Evolutionary conservation across 2,888 invertebrate genomes (phyloP).

Genomic region (Euzophera pinguis): DNA sequence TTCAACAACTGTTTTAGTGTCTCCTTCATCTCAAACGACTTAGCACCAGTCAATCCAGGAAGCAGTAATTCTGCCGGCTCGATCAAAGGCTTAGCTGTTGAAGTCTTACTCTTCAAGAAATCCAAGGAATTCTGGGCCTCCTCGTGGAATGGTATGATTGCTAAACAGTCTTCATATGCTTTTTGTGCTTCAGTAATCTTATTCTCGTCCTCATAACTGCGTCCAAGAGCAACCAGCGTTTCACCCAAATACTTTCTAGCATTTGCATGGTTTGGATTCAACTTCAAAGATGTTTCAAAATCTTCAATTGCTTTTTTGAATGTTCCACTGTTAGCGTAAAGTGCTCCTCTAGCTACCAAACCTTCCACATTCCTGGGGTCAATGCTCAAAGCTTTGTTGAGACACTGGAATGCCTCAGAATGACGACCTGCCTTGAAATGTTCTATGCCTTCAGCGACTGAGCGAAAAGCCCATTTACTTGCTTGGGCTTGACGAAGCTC

Average conservation of each 20-base stretch:
- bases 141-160: constrained; percentile 91
- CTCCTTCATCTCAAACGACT: constrained; percentile 82
- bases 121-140: constrained; percentile 92
- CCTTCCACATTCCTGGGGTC: constrained; percentile 96
- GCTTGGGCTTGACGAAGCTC: constrained; percentile 94
- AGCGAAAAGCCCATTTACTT: constrained; percentile 95
- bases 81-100: constrained; percentile 79
- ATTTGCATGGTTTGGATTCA: constrained; percentile 94
- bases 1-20: constrained; percentile 83
- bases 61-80: constrained; percentile 82
- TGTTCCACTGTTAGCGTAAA: constrained; percentile 96
- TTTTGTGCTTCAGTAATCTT: constrained; percentile 91
- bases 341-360: constrained; percentile 92
- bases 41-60: constrained; percentile 78
- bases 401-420: constrained; percentile 95
- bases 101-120: constrained; percentile 85
- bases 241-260: constrained; percentile 97
- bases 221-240: constrained; percentile 92
- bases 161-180: constrained; percentile 90
- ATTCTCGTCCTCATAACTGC: constrained; percentile 93
- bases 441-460: constrained; percentile 96
- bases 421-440: constrained; percentile 96
- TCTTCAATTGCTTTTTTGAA: constrained; percentile 96
- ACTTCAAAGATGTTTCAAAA: constrained; percentile 93
- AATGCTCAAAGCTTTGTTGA: constrained; percentile 95